These are phyloP conservation scores for Catocala fraxini DNA, from an alignment of 2,888 invertebrate genomes.

Conservation along the genomic window DNA sequence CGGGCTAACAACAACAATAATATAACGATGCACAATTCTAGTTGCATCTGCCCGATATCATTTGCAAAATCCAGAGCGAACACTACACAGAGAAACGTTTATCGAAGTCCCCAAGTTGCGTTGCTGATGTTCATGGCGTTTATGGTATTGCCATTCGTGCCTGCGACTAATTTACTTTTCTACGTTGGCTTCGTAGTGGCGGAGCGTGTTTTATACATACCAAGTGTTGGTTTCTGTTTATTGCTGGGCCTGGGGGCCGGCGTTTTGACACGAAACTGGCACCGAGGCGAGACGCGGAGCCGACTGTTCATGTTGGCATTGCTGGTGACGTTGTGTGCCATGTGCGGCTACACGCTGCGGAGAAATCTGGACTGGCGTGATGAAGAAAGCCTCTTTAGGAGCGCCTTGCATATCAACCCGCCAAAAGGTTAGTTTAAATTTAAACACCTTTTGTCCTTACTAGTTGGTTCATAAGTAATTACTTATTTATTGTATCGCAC, in stretches of 20 bases:
- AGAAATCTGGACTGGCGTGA: slow-evolving; percentile 97
- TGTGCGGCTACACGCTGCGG: slow-evolving; percentile 92
- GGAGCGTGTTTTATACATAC: slow-evolving; percentile 97
- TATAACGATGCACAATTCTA: slow-evolving; percentile 85
- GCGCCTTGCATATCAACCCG: slow-evolving; percentile 97
- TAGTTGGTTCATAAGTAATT: too few species aligned
- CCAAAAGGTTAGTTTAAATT: slow-evolving; percentile 95
- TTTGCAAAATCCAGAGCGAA: slow-evolving; percentile 67
- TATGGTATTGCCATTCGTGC: slow-evolving; percentile 96
- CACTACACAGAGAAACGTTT: slow-evolving; percentile 65
- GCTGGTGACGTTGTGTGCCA: slow-evolving; percentile 89
- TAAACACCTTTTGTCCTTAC: background rate
- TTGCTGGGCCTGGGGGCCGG: slow-evolving; percentile 92
- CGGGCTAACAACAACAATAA: slow-evolving; percentile 92
- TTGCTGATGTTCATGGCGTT: slow-evolving; percentile 91
- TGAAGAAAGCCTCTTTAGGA: slow-evolving; percentile 97
- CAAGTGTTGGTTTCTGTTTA: slow-evolving; percentile 98
- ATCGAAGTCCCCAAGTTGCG: slow-evolving; percentile 79
- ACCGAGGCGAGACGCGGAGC: slow-evolving; percentile 75
- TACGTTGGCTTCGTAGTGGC: slow-evolving; percentile 99
- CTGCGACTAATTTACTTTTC: slow-evolving; percentile 98
- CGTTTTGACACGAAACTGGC: slow-evolving; percentile 79
- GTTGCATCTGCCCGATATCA: slow-evolving; percentile 76
- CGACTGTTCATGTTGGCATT: slow-evolving; percentile 79
- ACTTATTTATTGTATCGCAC: background rate